Evolutionary conservation across 2,113 vertebrate genomes (phyloP).

Genomic region (Calidris pugnax): DNA sequence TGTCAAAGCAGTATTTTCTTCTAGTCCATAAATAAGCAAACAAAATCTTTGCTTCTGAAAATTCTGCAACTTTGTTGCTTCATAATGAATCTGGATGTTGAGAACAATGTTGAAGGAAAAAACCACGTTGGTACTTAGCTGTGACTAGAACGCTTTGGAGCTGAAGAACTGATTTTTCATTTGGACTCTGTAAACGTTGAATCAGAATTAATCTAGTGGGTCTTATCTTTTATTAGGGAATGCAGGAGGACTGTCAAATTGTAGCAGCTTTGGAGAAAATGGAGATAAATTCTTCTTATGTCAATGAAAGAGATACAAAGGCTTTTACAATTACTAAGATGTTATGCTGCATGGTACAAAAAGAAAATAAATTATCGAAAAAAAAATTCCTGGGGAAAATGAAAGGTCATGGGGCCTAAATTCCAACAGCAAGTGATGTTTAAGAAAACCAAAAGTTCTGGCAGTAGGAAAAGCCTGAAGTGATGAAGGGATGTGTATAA

Average conservation of each 20-base stretch:
- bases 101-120: neutral
- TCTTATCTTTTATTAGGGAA: neutral
- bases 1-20: neutral
- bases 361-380: neutral
- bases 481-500: neutral
- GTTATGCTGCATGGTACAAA: neutral
- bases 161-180: neutral
- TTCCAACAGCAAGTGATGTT: neutral
- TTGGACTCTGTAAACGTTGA: neutral
- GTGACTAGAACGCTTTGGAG: neutral
- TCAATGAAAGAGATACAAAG: neutral
- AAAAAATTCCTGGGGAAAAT: neutral
- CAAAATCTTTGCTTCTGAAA: neutral
- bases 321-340: neutral
- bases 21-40: neutral
- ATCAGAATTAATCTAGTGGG: neutral
- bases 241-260: neutral
- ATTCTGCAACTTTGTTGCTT: neutral
- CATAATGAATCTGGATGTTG: neutral
- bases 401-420: rapidly evolving
- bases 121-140: neutral
- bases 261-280: neutral
- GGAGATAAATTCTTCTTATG: neutral
- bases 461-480: neutral
- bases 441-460: neutral